Evolutionary conservation across 2,113 vertebrate genomes (phyloP).

Genomic region (Crotophaga sulcirostris): DNA sequence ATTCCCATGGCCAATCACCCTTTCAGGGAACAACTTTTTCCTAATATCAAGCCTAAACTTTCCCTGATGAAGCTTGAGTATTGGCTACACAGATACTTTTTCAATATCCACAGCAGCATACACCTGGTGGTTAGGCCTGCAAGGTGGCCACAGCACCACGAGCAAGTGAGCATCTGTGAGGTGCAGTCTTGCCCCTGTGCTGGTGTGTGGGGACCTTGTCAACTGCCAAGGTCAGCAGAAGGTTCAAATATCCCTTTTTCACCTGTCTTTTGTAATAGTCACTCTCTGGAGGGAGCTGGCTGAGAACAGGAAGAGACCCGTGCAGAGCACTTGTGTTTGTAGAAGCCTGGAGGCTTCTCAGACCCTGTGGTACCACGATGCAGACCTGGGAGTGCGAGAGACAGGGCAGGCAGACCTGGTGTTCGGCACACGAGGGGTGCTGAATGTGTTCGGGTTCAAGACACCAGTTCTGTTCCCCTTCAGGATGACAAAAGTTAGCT

Average conservation of each 20-base stretch:
- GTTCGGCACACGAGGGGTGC: background rate
- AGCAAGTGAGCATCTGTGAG: background rate
- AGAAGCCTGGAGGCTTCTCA: background rate
- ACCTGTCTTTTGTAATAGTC: background rate
- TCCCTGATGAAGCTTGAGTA: no score
- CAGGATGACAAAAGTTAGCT: background rate
- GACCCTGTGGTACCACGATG: background rate
- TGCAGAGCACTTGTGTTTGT: background rate
- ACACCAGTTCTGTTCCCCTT: background rate
- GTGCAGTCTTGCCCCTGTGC: background rate
- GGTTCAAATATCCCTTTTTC: background rate
- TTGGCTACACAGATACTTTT: no score
- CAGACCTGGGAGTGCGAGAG: background rate
- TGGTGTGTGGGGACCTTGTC: background rate
- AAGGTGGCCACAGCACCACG: no score
- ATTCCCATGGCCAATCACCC: no score
- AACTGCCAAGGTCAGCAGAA: background rate
- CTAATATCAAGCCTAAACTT: no score
- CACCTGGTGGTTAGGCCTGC: no score
- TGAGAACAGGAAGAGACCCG: background rate
- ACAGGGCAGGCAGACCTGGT: background rate
- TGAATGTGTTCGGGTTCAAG: background rate
- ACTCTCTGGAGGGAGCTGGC: background rate
- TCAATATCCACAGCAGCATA: no score
- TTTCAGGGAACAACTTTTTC: no score